phyloP scores from a whole-genome alignment of 2,113 vertebrate genomes.

The Corapipo altera region DNA sequence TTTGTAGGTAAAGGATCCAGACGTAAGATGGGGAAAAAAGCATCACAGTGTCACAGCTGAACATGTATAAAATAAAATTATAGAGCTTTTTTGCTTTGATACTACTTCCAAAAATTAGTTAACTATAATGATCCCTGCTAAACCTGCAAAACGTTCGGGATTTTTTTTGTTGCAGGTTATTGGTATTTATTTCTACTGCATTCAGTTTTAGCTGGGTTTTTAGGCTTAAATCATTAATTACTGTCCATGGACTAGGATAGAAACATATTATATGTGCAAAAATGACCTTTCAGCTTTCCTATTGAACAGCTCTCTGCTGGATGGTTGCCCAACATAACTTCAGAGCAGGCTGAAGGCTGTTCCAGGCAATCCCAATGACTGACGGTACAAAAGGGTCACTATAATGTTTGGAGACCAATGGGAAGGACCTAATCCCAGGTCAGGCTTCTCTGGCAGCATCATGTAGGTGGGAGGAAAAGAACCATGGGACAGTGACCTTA shows the following conservation, averaged over 20 bases:
- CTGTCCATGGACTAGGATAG: not conserved
- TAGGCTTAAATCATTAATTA: slow-evolving; percentile 15
- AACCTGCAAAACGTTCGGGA: not conserved
- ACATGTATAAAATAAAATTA: slow-evolving; percentile 32
- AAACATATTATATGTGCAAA: slow-evolving; percentile 20
- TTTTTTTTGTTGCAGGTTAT: slow-evolving; percentile 30
- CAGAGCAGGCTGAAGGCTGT: slow-evolving; percentile 5
- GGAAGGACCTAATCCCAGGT: not conserved
- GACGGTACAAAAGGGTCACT: not conserved
- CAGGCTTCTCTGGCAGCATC: not conserved
- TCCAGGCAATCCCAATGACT: not conserved
- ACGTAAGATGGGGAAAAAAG: not conserved
- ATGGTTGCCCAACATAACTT: slow-evolving; percentile 33
- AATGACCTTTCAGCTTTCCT: slow-evolving; percentile 40
- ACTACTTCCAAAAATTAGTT: slow-evolving; percentile 4
- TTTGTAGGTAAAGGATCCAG: slow-evolving; percentile 55
- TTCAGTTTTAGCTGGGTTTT: slow-evolving; percentile 47
- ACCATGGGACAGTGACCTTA: not conserved
- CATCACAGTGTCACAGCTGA: not conserved
- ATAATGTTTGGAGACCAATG: not conserved
- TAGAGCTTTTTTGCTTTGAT: not conserved
- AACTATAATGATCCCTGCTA: slow-evolving; percentile 41
- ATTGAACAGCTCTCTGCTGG: slow-evolving; percentile 39
- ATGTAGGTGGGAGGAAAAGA: not conserved
- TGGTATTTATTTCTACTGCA: slow-evolving; percentile 52